These are phyloP conservation scores for Mus pahari DNA, from an alignment of 2,113 vertebrate species.

Conservation along the genomic window DNA sequence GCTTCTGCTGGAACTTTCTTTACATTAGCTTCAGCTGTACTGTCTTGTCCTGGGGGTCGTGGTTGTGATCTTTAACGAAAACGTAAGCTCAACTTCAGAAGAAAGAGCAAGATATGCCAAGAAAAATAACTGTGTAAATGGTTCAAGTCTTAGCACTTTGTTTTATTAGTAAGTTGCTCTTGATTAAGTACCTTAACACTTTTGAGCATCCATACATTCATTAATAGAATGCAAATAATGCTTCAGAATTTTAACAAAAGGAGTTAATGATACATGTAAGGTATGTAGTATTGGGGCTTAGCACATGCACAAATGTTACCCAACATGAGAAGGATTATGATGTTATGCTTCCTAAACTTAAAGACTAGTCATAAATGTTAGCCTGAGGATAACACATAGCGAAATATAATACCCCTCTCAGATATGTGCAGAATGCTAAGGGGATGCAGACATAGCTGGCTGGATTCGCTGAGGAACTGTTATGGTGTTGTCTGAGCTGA, in stretches of 20 bases:
- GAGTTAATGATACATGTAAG: not conserved
- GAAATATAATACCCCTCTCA: conserved; percentile 6
- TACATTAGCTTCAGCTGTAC: not conserved
- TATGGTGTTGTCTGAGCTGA: not conserved
- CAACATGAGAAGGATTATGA: not conserved
- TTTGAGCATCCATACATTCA: not conserved
- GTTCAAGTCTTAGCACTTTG: not conserved
- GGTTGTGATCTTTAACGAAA: not conserved
- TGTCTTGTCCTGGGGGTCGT: not conserved
- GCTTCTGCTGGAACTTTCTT: not conserved
- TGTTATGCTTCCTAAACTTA: not conserved
- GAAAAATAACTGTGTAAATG: not conserved
- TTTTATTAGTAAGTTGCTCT: not conserved
- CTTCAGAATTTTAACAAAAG: not conserved
- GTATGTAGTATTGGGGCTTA: not conserved
- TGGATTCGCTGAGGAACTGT: not conserved
- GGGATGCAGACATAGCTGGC: not conserved
- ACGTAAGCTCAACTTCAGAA: not conserved
- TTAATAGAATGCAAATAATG: conserved; percentile 1
- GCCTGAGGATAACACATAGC: conserved; percentile 18
- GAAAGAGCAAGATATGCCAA: not conserved
- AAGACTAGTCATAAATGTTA: not conserved
- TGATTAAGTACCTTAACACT: not conserved
- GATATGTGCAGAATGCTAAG: not conserved
- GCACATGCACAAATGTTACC: not conserved